These are phyloP conservation scores for Megaceryle maxima DNA, from an alignment of 2,113 vertebrate species.

Conservation along the genomic window DNA sequence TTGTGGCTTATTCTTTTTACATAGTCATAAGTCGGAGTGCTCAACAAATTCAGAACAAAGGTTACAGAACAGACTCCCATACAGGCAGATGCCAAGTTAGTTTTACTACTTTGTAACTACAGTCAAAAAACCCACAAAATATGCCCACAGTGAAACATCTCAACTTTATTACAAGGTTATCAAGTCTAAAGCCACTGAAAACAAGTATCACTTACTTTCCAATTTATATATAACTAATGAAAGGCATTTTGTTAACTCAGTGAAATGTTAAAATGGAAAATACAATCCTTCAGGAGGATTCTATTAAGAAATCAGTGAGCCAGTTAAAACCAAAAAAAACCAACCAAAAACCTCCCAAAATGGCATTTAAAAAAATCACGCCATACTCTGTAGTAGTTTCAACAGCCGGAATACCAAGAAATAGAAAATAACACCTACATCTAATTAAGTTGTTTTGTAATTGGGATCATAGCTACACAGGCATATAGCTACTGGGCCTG, in stretches of 20 bases:
- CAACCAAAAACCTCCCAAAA: no score
- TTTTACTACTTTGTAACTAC: not conserved
- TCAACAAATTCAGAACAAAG: not conserved
- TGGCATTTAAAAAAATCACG: not conserved
- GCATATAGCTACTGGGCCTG: not conserved
- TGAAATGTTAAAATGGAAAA: not conserved
- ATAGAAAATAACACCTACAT: not conserved
- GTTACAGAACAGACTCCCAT: not conserved
- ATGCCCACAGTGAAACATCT: not conserved
- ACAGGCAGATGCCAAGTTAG: not conserved
- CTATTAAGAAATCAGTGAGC: not conserved
- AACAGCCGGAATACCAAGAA: not conserved
- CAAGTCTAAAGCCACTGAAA: not conserved
- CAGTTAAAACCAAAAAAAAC: not conserved
- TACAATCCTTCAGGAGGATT: not conserved
- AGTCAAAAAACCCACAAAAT: not conserved
- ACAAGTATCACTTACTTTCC: not conserved
- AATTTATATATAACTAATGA: not conserved
- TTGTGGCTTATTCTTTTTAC: not conserved
- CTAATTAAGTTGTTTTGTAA: not conserved
- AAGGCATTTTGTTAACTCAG: not conserved
- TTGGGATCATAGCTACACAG: not conserved
- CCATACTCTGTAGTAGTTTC: not conserved
- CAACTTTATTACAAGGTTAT: not conserved
- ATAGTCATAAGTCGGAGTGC: no score